phyloP scores from a whole-genome alignment of 2,797 vertebrate genomes.

The Cyclura pinguis region DNA sequence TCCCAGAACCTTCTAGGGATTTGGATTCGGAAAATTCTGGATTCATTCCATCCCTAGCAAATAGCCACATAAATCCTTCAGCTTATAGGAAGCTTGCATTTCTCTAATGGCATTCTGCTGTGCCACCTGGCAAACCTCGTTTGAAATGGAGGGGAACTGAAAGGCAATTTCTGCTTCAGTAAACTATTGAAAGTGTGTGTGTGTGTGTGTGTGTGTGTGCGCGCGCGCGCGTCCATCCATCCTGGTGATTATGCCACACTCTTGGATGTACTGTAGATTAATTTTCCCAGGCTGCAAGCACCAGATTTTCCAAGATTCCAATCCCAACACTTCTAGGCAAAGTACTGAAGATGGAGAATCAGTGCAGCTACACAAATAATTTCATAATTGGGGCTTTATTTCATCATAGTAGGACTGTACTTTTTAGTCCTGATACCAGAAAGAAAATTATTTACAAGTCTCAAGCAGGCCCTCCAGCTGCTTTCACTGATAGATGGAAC shows the following conservation, averaged over 20 bases:
- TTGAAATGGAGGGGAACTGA: not conserved
- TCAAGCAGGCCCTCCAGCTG: conserved; percentile 47
- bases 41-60: no score
- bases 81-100: not conserved
- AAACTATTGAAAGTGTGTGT: not conserved
- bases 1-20: no score
- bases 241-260: not conserved
- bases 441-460: conserved; percentile 69
- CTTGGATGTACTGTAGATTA: not conserved
- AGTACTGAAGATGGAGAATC: not conserved
- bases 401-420: not conserved
- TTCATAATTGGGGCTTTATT: not conserved
- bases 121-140: not conserved
- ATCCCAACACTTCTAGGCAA: not conserved
- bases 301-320: not conserved
- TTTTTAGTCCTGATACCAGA: conserved; percentile 65
- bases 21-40: no score
- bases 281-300: no score
- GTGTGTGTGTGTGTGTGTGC: not conserved
- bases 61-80: not conserved
- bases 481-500: conserved; percentile 53
- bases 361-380: conserved; percentile 14
- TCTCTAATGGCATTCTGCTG: not conserved
- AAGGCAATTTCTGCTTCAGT: not conserved
- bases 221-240: no score